Evolutionary conservation across 53 echinoderm and acorn worm genomes (phyloP), one percentile per base, ranked within the genome.

Genomic region (Apostichopus leukothele): DNA sequence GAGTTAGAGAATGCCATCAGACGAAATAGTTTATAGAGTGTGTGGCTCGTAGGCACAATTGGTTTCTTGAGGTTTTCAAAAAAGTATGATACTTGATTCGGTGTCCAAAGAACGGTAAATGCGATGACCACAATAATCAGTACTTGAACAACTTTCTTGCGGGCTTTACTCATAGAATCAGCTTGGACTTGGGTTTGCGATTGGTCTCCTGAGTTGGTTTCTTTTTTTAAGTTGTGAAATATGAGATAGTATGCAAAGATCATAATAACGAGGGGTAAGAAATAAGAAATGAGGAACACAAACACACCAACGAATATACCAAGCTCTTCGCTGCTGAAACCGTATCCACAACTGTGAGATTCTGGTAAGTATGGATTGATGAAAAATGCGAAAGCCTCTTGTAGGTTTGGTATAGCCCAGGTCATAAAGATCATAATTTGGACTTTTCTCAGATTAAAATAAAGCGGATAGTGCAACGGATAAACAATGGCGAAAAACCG

Each of bases 1-100:
- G 96, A 96, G 74, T 99, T 99, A 3, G 96, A 89, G 53, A 96
- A 92, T 10, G 99, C 99, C 93, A 99, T 92, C 53, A 99, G 91
- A 20, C 95, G 93, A 68, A 96, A 93, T 52, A 94, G 55, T 66
- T 94, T 92, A 75, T 95, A 99, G 10, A 91, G 66, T 25, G 89
- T 86, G 67, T 92, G 86, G 5, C 88, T 83, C 3, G 90, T 90
- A 0, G 77, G 23, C 5, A 94, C 90, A 18, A 95, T 87, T 1
- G 39, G 21, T 39, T 90, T 75, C 3, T 67, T 76, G 27, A 99
- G 92, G 74, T 96, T 99, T 67, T 96, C 93, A 67, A 99, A 93
- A 26, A 99, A 89, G 66, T 95, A 99, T 0, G 96, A 91, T 52
- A 94, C 76, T 51, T 95, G 95, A 86, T 99, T 94, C 2, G 99